Conservation (phyloP, 2,888 invertebrate genomes). For the Ecliptopera silaceata region DNA sequence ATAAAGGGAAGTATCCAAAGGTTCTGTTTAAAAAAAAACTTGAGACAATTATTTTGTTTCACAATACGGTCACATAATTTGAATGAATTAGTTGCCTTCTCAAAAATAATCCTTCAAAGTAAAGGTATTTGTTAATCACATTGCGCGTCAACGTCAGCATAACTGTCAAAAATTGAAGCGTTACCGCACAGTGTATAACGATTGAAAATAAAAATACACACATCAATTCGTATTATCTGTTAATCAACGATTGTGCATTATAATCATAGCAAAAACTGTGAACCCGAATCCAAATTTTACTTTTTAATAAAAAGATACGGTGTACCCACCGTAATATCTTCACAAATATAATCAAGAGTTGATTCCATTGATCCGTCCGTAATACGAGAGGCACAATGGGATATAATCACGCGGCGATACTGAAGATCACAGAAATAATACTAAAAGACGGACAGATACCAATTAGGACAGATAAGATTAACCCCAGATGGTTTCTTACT, state of each 20-base stretch:
- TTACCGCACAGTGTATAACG: no score
- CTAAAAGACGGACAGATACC: constrained; percentile 28
- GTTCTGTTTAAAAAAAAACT: no score
- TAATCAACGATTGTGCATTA: no score
- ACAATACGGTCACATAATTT: constrained; percentile 1
- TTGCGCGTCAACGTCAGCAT: no score
- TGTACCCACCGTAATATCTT: neutral
- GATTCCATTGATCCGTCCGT: constrained; percentile 16
- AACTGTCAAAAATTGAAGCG: no score
- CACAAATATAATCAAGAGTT: constrained; percentile 4
- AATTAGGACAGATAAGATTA: constrained; percentile 34
- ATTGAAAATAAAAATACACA: no score
- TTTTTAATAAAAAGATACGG: neutral
- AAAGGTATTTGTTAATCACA: constrained; percentile 19
- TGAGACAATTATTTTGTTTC: neutral
- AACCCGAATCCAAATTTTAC: no score
- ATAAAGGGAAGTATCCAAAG: no score
- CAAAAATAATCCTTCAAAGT: constrained; percentile 24
- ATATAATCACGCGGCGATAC: constrained; percentile 33
- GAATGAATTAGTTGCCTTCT: neutral
- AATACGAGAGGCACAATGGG: constrained; percentile 31
- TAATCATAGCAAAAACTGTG: no score
- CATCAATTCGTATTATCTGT: no score
- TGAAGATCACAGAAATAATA: constrained; percentile 31
- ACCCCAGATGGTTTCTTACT: constrained; percentile 31